These are phyloP conservation scores for Centrocercus urophasianus DNA, from an alignment of 2,113 vertebrate species.

Conservation along the genomic window DNA sequence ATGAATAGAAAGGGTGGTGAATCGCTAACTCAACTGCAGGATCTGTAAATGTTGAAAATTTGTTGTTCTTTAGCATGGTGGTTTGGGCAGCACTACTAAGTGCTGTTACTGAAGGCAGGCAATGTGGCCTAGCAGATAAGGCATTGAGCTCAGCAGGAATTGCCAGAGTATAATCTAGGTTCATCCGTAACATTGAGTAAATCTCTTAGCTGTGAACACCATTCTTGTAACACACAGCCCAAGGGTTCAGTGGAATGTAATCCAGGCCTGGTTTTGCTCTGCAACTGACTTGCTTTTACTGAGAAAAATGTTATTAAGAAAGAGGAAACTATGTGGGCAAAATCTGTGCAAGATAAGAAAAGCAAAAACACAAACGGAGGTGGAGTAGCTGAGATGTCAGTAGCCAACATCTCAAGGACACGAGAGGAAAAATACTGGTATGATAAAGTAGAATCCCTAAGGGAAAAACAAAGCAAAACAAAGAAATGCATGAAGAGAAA, in stretches of 20 bases:
- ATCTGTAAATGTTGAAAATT: background rate
- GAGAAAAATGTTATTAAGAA: background rate
- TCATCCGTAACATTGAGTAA: background rate
- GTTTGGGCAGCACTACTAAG: background rate
- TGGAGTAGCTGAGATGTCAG: background rate
- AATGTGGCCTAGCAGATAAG: background rate
- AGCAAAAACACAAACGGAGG: background rate
- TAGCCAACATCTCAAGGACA: background rate
- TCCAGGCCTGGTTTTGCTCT: background rate
- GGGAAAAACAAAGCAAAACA: background rate
- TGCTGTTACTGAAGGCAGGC: background rate
- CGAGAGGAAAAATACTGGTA: background rate
- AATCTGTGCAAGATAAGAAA: background rate
- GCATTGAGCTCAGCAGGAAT: background rate
- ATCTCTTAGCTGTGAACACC: background rate
- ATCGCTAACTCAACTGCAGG: background rate
- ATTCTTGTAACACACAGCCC: background rate
- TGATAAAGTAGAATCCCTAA: background rate
- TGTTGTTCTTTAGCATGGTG: background rate
- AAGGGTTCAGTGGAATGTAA: background rate
- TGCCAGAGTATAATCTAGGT: background rate
- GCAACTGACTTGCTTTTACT: background rate
- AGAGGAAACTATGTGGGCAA: background rate
- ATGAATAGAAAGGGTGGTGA: background rate
- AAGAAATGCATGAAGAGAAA: background rate